Percentiles rank a stretch among this genome's conserved stretches.
phyloP scores from a whole-genome alignment of 2,888 invertebrate genomes.

The Apodemia mormo region DNA sequence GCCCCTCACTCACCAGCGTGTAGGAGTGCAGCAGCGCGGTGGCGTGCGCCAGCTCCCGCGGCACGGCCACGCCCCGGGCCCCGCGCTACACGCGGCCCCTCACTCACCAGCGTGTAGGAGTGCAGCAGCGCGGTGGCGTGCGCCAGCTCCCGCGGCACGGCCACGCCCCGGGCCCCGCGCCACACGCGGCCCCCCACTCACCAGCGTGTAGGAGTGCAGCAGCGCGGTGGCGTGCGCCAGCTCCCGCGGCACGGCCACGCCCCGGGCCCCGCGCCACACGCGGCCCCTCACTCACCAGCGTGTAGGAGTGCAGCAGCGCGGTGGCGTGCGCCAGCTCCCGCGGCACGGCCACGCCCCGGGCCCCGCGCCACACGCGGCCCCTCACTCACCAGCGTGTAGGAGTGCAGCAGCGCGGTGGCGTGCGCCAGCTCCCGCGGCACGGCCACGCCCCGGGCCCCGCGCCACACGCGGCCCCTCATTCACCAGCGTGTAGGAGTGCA shows the following conservation, averaged over 20 bases:
- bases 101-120: conserved; percentile 87
- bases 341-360: conserved; percentile 91
- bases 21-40: conserved; percentile 89
- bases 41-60: conserved; percentile 85
- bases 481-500: conserved; percentile 94
- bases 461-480: conserved; percentile 89
- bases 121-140: conserved; percentile 93
- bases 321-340: conserved; percentile 94
- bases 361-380: conserved; percentile 93
- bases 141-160: conserved; percentile 94
- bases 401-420: conserved; percentile 83
- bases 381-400: conserved; percentile 85
- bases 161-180: conserved; percentile 90
- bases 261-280: conserved; percentile 90
- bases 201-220: conserved; percentile 93
- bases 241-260: conserved; percentile 85
- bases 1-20: conserved; percentile 83
- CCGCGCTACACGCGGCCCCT: conserved; percentile 91
- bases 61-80: conserved; percentile 88
- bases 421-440: conserved; percentile 89
- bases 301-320: conserved; percentile 95
- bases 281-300: conserved; percentile 84
- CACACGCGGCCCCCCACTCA: conserved; percentile 87
- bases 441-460: conserved; percentile 86
- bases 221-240: conserved; percentile 83